A percentile compares a stretch with the other conserved stretches of the same genome.
These are phyloP conservation scores for Amiota communis DNA, from an alignment of 2,888 invertebrate species.

Conservation along the genomic window DNA sequence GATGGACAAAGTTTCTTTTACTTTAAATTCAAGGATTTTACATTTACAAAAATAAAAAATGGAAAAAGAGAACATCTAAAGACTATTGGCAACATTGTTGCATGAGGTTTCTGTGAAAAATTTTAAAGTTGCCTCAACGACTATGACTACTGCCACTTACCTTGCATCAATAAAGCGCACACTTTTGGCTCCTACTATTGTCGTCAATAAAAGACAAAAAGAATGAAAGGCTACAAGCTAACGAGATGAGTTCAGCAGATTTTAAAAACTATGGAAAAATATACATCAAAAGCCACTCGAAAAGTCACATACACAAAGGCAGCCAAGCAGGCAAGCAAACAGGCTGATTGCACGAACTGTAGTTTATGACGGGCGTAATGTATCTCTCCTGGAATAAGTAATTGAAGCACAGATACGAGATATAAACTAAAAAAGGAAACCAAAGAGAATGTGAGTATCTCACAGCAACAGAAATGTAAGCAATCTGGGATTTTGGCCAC, in stretches of 20 bases:
- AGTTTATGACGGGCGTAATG: background rate
- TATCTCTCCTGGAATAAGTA: too few relatives aligned
- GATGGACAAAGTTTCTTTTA: too few relatives aligned
- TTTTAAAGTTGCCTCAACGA: too few relatives aligned
- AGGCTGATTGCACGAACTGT: background rate
- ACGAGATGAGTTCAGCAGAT: background rate
- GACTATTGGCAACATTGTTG: background rate
- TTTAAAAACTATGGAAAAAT: background rate
- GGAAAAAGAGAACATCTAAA: too few relatives aligned
- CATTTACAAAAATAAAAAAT: too few relatives aligned
- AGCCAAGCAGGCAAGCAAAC: too few relatives aligned
- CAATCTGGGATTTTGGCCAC: background rate
- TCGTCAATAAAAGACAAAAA: conserved; percentile 10
- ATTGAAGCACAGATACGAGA: too few relatives aligned
- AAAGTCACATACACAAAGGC: background rate
- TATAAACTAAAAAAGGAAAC: too few relatives aligned
- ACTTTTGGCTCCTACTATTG: background rate
- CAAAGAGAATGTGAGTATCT: background rate
- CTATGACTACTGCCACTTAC: background rate
- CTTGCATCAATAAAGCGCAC: background rate
- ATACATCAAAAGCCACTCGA: background rate
- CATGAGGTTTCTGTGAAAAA: background rate
- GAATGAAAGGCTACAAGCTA: background rate
- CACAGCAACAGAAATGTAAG: background rate
- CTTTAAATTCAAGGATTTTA: too few relatives aligned